A percentile compares a stretch with the other conserved stretches of the same genome.
These are phyloP conservation scores for Pseudocheirus occidentalis DNA, from an alignment of 2,797 vertebrate genomes.

Conservation along the genomic window DNA sequence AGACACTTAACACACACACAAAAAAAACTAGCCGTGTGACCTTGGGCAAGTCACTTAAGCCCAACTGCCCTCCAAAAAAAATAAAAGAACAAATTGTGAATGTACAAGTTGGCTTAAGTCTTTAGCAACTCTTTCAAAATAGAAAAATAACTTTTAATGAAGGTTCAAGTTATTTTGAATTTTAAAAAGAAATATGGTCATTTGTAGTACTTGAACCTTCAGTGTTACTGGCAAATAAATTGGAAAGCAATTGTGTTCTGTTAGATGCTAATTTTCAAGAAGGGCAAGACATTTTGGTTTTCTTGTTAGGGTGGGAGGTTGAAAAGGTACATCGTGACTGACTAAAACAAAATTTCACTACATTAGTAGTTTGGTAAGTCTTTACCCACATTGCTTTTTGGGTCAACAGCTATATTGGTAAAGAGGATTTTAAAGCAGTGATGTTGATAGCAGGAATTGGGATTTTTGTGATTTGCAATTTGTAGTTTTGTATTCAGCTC, in stretches of 20 bases:
- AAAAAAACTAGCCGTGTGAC: too few species aligned
- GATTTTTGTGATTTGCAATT: background rate
- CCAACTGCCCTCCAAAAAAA: too few species aligned
- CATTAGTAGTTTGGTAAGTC: background rate
- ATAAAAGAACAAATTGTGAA: background rate
- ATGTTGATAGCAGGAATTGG: background rate
- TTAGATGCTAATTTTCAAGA: conserved; percentile 6
- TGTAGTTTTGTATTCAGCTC: background rate
- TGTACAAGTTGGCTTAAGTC: background rate
- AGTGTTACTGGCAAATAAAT: conserved; percentile 14
- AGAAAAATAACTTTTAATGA: conserved; percentile 21
- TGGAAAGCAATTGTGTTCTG: background rate
- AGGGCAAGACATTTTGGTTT: background rate
- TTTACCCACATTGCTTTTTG: background rate
- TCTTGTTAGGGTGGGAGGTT: background rate
- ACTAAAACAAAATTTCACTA: background rate
- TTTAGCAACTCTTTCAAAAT: conserved; percentile 30
- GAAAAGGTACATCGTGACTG: background rate
- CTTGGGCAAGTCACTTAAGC: too few species aligned
- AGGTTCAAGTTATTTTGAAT: background rate
- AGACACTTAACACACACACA: too few species aligned
- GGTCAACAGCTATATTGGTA: background rate
- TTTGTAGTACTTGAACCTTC: conserved; percentile 28
- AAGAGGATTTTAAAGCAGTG: background rate
- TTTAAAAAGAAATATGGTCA: background rate